phyloP scores from a whole-genome alignment of 2,797 vertebrate species.

The Danio aesculapii region DNA sequence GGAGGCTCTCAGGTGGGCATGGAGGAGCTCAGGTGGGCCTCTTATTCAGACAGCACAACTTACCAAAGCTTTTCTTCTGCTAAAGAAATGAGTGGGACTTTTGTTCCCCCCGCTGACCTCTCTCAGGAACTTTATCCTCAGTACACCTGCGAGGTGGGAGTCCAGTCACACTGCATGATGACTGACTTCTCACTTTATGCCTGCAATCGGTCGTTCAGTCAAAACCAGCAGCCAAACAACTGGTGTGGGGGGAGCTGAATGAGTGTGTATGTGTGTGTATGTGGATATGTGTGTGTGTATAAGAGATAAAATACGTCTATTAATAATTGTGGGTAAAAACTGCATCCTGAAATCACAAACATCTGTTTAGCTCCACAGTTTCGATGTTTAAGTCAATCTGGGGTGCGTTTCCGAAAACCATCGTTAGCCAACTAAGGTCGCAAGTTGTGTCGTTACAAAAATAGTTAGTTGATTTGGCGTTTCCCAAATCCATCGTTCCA shows the following conservation, averaged over 20 bases:
- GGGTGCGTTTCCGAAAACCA: too few species aligned
- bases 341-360: constrained; percentile 31
- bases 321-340: not conserved
- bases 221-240: constrained; percentile 42
- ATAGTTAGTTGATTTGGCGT: too few species aligned
- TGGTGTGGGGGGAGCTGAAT: constrained; percentile 42
- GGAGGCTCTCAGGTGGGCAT: constrained; percentile 84
- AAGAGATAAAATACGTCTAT: not conserved
- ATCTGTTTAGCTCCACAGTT: constrained; percentile 1
- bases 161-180: constrained; percentile 42
- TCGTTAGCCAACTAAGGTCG: too few species aligned
- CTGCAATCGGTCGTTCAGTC: constrained; percentile 31
- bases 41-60: constrained; percentile 67
- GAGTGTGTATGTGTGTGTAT: constrained; percentile 17
- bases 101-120: constrained; percentile 24
- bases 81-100: constrained; percentile 41
- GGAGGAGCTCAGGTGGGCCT: constrained; percentile 91
- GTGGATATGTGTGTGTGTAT: not conserved
- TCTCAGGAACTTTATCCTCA: constrained; percentile 53
- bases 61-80: constrained; percentile 44
- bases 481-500: too few species aligned
- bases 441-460: too few species aligned
- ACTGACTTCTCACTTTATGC: constrained; percentile 43
- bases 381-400: not conserved
- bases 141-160: constrained; percentile 54